Base-by-base conservation (phyloP, 2,888 invertebrate species). In the Congeria kusceri region DNA sequence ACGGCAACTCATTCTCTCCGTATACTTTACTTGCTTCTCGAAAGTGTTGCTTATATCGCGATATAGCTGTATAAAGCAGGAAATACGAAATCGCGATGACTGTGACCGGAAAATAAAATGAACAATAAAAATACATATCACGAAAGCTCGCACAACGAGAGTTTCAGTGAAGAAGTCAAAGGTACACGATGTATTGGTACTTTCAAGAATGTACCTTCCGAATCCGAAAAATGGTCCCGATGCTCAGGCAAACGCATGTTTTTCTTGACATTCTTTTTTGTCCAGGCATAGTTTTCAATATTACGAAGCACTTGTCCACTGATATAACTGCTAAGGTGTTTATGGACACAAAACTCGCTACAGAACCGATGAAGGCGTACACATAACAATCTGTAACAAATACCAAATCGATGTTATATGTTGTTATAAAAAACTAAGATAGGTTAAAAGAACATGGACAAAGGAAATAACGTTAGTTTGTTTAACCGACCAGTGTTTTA, bases 331-430 rank as follows among this genome's bases (percentile, higher is more conserved):
- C 81, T 18, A 89, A 57, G 0, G 85, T 87, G 67, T 86, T 87
- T 27, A 89, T 88, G 7, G 88, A 88, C n/a, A 85, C 82, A 57
- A 87, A 87, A 58, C 88, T 86, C 0, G 86, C 53, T 29, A 86
- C 29, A 1, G 86, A 74, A 0, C 86, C 86, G 11, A 78, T 28
- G 46, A 85, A 85, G 9, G 82, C 86, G 68, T 87, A 86, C 25
- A 87, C 39, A 44, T 80, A 49, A 56, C 89, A 89, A 47, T 86
- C 89, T 89, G 80, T 11, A 81, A 77, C 20, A 49, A 59, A 15
- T n/a, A 53, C 39, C 1, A 3, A 13, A 39, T 39, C 15, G 1
- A 39, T n/a, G n/a, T 13, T 39, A 11, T 13, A 39, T 15, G 1
- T 7, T 13, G 1, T 11, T 39, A 39, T 1, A 39, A 13, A 39